phyloP scores from a whole-genome alignment of 92 coral and sea anemone genomes.

The Pocillopora meandrina region DNA sequence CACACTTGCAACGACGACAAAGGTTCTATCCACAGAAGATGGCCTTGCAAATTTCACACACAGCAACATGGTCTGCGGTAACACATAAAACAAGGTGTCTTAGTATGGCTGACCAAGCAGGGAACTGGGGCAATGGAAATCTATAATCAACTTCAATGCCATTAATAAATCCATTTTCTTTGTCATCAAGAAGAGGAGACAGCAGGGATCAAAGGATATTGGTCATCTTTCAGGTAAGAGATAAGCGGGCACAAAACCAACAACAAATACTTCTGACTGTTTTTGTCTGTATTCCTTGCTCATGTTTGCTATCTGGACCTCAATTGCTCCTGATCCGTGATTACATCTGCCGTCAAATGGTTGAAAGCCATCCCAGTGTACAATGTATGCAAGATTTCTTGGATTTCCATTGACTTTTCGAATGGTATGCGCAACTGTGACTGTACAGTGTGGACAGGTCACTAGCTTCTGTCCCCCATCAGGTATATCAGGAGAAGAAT shows the following conservation, averaged over 20 bases:
- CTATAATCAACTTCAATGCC: constrained; percentile 52
- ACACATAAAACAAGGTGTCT: constrained; percentile 37
- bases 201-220: constrained; percentile 46
- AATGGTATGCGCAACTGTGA: constrained; percentile 34
- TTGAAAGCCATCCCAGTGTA: constrained; percentile 52
- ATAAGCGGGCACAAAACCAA: constrained; percentile 55
- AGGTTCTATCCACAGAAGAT: constrained; percentile 55
- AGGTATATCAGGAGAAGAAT: constrained; percentile 53
- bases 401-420: constrained; percentile 41
- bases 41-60: constrained; percentile 68
- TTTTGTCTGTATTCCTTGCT: constrained; percentile 14
- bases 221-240: constrained; percentile 44
- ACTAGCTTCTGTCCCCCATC: constrained; percentile 32
- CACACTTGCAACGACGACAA: constrained; percentile 55
- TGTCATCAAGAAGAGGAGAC: constrained; percentile 38
- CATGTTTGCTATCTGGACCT: constrained; percentile 30
- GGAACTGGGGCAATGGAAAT: constrained; percentile 4
- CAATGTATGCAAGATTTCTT: constrained; percentile 34
- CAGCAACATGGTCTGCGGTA: constrained; percentile 67
- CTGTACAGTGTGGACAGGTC: constrained; percentile 37
- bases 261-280: constrained; percentile 36
- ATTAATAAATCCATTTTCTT: constrained; percentile 42
- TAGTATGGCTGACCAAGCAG: constrained; percentile 50
- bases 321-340: constrained; percentile 37
- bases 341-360: constrained; percentile 23